These are phyloP conservation scores for Diploptera punctata DNA, from an alignment of 2,888 invertebrate genomes.

Conservation along the genomic window DNA sequence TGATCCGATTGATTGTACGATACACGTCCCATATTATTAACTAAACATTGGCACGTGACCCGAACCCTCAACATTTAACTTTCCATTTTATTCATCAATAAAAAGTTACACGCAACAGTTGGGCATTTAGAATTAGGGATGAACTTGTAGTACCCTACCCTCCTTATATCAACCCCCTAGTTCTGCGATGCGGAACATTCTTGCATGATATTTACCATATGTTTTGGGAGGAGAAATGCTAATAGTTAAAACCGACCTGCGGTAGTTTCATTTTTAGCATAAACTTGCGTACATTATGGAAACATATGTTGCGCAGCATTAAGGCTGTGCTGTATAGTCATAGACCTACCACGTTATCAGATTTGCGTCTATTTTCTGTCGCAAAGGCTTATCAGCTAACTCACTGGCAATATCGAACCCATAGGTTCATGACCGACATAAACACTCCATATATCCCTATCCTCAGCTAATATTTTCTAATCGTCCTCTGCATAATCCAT, in stretches of 20 bases:
- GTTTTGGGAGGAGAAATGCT: conserved; percentile 4
- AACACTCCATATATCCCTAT: no score
- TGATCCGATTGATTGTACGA: no score
- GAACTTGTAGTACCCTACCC: neutral
- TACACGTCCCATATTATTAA: no score
- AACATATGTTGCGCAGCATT: neutral
- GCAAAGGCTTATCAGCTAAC: no score
- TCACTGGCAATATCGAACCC: no score
- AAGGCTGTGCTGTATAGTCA: no score
- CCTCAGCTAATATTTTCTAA: no score
- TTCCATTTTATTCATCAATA: neutral
- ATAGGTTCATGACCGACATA: no score
- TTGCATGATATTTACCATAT: conserved; percentile 2
- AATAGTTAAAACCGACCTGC: neutral
- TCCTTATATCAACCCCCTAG: neutral
- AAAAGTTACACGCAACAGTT: neutral
- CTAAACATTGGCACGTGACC: neutral
- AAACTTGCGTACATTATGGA: neutral
- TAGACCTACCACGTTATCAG: no score
- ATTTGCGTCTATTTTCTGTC: no score
- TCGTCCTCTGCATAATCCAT: no score
- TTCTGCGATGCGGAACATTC: neutral
- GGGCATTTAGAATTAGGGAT: neutral
- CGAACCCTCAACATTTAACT: neutral
- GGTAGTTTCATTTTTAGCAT: neutral